A percentile compares a stretch with the other conserved stretches of the same genome.
Conservation (phyloP, 1,140 invertebrate species). For the Psilanteris sp. region DNA sequence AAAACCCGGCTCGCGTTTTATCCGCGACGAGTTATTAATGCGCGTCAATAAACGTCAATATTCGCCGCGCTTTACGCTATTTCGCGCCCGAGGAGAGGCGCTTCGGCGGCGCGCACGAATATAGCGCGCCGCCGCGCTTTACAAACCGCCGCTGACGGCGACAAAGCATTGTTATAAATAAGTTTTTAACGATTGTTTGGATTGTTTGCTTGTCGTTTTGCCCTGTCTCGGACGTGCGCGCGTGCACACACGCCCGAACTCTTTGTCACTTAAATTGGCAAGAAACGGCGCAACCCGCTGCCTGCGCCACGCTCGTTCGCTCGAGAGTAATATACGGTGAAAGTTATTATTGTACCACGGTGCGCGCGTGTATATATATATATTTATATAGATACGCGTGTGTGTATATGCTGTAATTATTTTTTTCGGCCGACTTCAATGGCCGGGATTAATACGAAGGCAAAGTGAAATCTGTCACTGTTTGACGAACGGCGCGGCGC, state of each 20-base stretch:
- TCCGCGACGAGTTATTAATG: constrained; percentile 32
- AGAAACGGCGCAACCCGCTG: constrained; percentile 15
- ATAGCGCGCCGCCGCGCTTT: constrained; percentile 2
- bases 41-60: constrained; percentile 38
- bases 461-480: constrained; percentile 16
- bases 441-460: constrained; percentile 28
- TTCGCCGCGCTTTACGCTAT: too few relatives aligned
- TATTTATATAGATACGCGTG: too few relatives aligned
- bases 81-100: too few relatives aligned
- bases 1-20: constrained; percentile 1
- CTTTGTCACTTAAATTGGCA: constrained; percentile 41
- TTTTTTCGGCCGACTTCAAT: constrained; percentile 5
- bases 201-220: constrained; percentile 1
- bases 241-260: constrained; percentile 18
- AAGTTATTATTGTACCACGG: constrained; percentile 32
- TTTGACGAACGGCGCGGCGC: not conserved
- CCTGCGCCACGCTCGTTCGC: not conserved
- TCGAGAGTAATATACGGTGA: constrained; percentile 16
- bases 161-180: constrained; percentile 1
- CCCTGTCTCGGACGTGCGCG: not conserved
- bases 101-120: not conserved
- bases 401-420: constrained; percentile 30
- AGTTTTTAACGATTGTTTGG: constrained; percentile 17
- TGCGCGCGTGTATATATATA: too few relatives aligned
- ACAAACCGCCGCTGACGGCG: not conserved